Conservation (phyloP, 2,888 invertebrate species). For the Tineola bisselliella region DNA sequence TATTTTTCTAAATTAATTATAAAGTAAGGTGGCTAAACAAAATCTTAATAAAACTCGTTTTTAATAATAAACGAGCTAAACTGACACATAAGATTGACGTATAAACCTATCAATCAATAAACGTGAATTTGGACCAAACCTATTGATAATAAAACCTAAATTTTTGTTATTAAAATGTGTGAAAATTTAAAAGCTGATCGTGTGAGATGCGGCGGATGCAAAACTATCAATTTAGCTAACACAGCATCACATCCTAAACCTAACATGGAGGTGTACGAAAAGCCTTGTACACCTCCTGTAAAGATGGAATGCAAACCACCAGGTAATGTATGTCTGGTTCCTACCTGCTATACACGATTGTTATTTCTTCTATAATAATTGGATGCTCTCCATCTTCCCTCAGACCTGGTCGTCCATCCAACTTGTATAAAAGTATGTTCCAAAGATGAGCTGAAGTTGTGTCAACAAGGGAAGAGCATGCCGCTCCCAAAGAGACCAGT, state of each 20-base stretch:
- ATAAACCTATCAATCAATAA: too few species aligned
- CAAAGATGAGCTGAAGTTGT: conserved; percentile 43
- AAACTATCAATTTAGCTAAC: conserved; percentile 54
- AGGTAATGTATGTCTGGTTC: too few species aligned
- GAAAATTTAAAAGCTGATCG: conserved; percentile 33
- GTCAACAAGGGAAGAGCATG: conserved; percentile 29
- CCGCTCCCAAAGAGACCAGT: conserved; percentile 22
- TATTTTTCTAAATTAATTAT: too few species aligned
- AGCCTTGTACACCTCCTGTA: conserved; percentile 32
- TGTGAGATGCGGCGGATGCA: conserved; percentile 32
- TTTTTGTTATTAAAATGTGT: conserved; percentile 30
- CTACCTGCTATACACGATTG: too few species aligned
- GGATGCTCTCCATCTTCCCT: background rate
- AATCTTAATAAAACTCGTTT: too few species aligned
- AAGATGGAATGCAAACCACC: conserved; percentile 33
- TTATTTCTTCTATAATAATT: conserved; percentile 2
- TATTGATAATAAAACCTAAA: background rate
- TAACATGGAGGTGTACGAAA: conserved; percentile 52
- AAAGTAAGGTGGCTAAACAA: too few species aligned
- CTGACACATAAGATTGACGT: too few species aligned
- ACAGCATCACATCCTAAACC: conserved; percentile 38
- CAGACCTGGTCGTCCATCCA: conserved; percentile 46
- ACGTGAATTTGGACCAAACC: background rate
- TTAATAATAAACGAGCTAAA: too few species aligned
- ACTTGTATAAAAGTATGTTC: conserved; percentile 54